Evolutionary conservation across 2,888 invertebrate species (phyloP).

Genomic region (Callimorpha dominula): DNA sequence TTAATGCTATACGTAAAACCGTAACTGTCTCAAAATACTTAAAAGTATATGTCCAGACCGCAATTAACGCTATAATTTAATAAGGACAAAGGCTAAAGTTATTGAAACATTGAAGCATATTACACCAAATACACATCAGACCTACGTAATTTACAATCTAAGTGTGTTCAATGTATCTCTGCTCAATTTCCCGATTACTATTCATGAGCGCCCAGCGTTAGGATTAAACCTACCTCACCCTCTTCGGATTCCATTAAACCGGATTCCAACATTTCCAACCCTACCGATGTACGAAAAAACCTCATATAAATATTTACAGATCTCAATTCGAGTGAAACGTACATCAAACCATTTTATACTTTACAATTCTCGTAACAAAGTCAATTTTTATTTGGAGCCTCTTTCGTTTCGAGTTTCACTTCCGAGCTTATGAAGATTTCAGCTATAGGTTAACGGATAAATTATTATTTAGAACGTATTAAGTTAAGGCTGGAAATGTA

Average conservation of each 20-base stretch:
- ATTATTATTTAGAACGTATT: conserved; percentile 23
- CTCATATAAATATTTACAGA: conserved; percentile 70
- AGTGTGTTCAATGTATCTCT: conserved; percentile 25
- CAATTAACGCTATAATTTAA: conserved; percentile 28
- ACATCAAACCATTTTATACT: conserved; percentile 64
- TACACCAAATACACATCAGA: conserved; percentile 11
- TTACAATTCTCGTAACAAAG: conserved; percentile 53
- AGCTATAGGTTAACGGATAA: conserved; percentile 15
- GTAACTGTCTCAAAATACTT: not conserved
- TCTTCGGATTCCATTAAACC: conserved; percentile 70
- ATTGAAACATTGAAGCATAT: conserved; percentile 33
- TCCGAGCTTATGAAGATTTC: conserved; percentile 23
- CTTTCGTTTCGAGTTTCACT: conserved; percentile 21
- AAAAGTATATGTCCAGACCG: not conserved
- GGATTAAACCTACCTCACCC: conserved; percentile 50
- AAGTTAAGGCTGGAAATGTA: conserved; percentile 1
- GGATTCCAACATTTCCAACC: conserved; percentile 63
- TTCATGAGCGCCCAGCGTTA: conserved; percentile 59
- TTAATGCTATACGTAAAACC: conserved; percentile 11
- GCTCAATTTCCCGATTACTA: conserved; percentile 58
- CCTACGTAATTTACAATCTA: conserved; percentile 39
- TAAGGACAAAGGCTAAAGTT: conserved; percentile 20
- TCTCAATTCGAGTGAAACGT: conserved; percentile 51
- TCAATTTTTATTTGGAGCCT: conserved; percentile 49
- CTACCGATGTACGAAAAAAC: conserved; percentile 59